These are phyloP conservation scores for Catharus bicknelli DNA, from an alignment of 2,113 vertebrate genomes.

Conservation along the genomic window DNA sequence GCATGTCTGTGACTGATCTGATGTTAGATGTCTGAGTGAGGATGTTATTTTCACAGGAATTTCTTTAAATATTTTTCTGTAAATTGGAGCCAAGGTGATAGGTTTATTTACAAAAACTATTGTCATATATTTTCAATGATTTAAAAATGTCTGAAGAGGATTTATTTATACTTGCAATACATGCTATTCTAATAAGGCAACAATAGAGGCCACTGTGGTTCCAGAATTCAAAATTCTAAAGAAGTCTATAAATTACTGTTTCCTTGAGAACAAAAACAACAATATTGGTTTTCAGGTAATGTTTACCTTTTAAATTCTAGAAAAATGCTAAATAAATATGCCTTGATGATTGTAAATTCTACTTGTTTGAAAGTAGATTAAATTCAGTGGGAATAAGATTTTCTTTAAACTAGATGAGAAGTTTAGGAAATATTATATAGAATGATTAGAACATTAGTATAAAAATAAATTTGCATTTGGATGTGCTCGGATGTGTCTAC, in stretches of 20 bases:
- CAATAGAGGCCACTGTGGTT: constrained; percentile 77
- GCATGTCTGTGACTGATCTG: neutral
- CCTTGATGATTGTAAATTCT: neutral
- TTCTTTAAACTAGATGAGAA: constrained; percentile 1
- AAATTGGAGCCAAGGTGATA: neutral
- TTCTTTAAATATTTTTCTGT: neutral
- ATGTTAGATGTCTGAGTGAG: neutral
- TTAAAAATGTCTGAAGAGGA: neutral
- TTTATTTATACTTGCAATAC: neutral
- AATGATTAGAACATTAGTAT: neutral
- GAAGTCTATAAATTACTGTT: neutral
- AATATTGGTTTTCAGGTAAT: neutral
- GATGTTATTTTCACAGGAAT: neutral
- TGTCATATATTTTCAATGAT: neutral
- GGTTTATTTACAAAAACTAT: neutral
- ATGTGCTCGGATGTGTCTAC: neutral
- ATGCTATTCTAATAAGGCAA: constrained; percentile 66
- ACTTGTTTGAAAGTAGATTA: constrained; percentile 2
- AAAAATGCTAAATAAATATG: constrained; percentile 19
- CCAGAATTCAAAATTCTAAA: constrained; percentile 56
- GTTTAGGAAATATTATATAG: neutral
- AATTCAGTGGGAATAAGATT: neutral
- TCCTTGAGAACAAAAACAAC: neutral
- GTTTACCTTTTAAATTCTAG: constrained; percentile 16
- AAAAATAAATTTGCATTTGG: constrained; percentile 30